Evolutionary conservation across 2,113 vertebrate genomes (phyloP).

Genomic region (Eurystomus gularis): DNA sequence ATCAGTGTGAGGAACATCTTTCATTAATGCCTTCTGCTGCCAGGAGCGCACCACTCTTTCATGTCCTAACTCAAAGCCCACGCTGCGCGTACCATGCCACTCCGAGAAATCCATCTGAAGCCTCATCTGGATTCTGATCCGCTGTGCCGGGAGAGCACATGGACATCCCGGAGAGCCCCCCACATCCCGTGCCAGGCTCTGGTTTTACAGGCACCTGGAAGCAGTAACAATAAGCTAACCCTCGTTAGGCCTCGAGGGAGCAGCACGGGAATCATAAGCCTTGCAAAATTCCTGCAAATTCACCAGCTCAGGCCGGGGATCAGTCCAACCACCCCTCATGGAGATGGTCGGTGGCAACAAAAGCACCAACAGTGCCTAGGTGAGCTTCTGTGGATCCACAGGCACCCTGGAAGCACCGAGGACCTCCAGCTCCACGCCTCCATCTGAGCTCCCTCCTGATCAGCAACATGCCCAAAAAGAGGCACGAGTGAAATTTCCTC

Average conservation of each 20-base stretch:
- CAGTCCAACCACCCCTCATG: fast-evolving
- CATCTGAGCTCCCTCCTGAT: neutral
- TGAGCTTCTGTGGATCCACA: neutral
- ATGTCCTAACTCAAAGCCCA: neutral
- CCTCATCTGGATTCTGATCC: neutral
- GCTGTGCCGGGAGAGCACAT: neutral
- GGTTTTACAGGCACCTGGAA: neutral
- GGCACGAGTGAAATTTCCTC: neutral
- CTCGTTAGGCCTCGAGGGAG: neutral
- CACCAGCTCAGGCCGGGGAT: neutral
- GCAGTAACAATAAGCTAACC: neutral
- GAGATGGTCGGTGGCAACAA: fast-evolving
- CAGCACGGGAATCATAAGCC: neutral
- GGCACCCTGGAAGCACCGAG: neutral
- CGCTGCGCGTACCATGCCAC: neutral
- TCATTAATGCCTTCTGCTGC: slow-evolving; percentile 14
- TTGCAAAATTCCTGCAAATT: neutral
- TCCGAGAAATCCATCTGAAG: neutral
- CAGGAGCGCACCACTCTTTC: neutral
- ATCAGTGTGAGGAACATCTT: neutral
- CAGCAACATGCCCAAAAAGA: neutral
- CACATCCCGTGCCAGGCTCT: neutral
- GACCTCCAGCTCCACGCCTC: fast-evolving
- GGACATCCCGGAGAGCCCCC: neutral
- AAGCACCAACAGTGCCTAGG: neutral